phyloP scores from a whole-genome alignment of 2,888 invertebrate genomes.

The Encarsia formosa region DNA sequence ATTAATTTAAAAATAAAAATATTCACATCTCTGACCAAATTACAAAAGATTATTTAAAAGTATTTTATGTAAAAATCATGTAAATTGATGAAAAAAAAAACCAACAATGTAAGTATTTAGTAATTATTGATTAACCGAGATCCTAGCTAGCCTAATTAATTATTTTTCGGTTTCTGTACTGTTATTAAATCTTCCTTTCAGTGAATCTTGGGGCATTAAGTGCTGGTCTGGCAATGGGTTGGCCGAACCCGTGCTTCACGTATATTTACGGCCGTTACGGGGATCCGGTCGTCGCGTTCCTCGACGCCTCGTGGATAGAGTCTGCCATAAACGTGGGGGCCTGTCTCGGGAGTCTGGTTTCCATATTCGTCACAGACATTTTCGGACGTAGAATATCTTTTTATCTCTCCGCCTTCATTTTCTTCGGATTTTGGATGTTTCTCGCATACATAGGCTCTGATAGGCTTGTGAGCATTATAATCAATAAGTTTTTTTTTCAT shows the following conservation, averaged over 20 bases:
- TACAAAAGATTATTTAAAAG: too few relatives aligned
- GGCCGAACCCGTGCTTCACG: conserved; percentile 27
- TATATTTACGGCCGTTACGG: conserved; percentile 6
- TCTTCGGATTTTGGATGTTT: conserved; percentile 17
- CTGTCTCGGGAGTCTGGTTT: conserved; percentile 32
- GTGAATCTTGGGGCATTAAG: conserved; percentile 34
- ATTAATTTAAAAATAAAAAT: too few relatives aligned
- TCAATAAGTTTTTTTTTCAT: too few relatives aligned
- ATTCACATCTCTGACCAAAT: too few relatives aligned
- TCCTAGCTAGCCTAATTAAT: too few relatives aligned
- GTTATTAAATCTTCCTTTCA: neutral
- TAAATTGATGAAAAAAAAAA: too few relatives aligned
- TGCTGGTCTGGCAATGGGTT: conserved; percentile 32
- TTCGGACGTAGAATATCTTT: conserved; percentile 31
- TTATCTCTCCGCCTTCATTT: conserved; percentile 23
- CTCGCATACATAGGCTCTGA: conserved; percentile 4
- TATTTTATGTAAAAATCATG: too few relatives aligned
- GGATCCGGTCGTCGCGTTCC: neutral
- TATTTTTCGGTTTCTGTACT: too few relatives aligned
- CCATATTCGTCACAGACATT: conserved; percentile 30
- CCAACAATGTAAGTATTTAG: too few relatives aligned
- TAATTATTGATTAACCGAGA: too few relatives aligned
- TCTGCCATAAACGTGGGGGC: conserved; percentile 29
- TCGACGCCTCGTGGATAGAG: conserved; percentile 17
- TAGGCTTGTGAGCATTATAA: conserved; percentile 17